Evolutionary conservation across 2,797 vertebrate genomes (phyloP).

Genomic region (Capromys pilorides): DNA sequence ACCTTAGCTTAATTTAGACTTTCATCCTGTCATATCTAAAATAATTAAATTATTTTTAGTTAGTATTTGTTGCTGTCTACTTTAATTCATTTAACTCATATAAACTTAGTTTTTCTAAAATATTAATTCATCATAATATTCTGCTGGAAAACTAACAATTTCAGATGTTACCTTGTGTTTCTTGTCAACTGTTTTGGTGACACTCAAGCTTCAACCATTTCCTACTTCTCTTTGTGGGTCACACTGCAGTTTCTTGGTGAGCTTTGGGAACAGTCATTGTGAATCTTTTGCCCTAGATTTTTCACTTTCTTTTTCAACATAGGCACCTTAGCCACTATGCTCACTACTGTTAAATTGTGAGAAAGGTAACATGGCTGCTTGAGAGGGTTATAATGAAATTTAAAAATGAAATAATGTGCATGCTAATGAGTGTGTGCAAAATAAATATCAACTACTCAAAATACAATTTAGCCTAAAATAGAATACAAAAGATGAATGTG

Average conservation of each 20-base stretch:
- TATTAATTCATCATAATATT: not conserved
- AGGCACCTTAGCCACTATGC: not conserved
- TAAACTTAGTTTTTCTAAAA: not conserved
- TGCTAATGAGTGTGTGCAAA: not conserved
- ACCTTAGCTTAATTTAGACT: not conserved
- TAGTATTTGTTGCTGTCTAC: not conserved
- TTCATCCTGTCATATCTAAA: not conserved
- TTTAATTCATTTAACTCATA: not conserved
- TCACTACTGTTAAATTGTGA: not conserved
- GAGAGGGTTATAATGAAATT: not conserved
- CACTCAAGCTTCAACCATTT: not conserved
- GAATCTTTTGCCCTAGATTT: not conserved
- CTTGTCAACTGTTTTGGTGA: not conserved
- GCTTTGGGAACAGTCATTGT: not conserved
- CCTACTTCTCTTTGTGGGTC: not conserved
- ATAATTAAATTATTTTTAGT: not conserved
- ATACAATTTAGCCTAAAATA: not conserved
- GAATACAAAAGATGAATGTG: not conserved
- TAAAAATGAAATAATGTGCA: not conserved
- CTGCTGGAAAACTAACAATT: not conserved
- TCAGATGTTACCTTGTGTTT: not conserved
- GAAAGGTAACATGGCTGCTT: not conserved
- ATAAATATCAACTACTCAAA: not conserved
- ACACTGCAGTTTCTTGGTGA: not conserved
- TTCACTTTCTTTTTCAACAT: not conserved